Evolutionary conservation across 1,140 invertebrate genomes (phyloP).

Genomic region (Oscheius sp.): DNA sequence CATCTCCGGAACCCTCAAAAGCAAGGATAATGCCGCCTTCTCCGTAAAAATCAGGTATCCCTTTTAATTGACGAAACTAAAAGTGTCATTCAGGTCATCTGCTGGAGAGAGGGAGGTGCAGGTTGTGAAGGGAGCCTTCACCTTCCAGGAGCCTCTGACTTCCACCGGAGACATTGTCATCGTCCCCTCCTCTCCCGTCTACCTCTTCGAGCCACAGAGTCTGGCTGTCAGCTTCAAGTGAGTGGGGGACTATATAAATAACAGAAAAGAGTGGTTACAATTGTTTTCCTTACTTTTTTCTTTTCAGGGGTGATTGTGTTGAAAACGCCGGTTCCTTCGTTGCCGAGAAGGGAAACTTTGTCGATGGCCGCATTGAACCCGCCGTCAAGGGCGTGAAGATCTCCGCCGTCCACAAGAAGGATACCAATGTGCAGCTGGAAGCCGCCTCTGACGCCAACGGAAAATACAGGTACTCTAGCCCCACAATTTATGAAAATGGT

Average conservation of each 20-base stretch:
- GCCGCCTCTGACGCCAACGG: slow-evolving; percentile 65
- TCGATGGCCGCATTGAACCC: slow-evolving; percentile 69
- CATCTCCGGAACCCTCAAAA: slow-evolving; percentile 20
- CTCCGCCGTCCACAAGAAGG: slow-evolving; percentile 63
- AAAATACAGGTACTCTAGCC: slow-evolving; percentile 70
- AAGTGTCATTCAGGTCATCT: neutral
- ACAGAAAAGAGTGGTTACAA: too few species aligned
- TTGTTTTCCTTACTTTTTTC: too few species aligned
- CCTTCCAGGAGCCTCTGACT: slow-evolving; percentile 29
- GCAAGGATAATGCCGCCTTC: neutral
- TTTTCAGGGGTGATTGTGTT: slow-evolving; percentile 20
- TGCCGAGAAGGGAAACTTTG: slow-evolving; percentile 64
- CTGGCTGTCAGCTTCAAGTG: slow-evolving; percentile 68
- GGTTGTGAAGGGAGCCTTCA: slow-evolving; percentile 31
- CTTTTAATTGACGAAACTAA: neutral
- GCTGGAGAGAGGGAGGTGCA: slow-evolving; percentile 23
- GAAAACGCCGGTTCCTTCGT: slow-evolving; percentile 15
- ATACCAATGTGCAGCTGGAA: slow-evolving; percentile 53
- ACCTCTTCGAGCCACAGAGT: slow-evolving; percentile 73
- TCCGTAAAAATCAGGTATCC: slow-evolving; percentile 20
- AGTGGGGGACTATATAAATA: too few species aligned
- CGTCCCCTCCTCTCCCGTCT: slow-evolving; percentile 14
- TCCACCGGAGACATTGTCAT: slow-evolving; percentile 5
- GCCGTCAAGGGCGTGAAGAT: slow-evolving; percentile 71
- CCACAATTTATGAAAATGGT: slow-evolving; percentile 33